Conservation (phyloP, 2,888 invertebrate genomes). For the Sisyra nigra region DNA sequence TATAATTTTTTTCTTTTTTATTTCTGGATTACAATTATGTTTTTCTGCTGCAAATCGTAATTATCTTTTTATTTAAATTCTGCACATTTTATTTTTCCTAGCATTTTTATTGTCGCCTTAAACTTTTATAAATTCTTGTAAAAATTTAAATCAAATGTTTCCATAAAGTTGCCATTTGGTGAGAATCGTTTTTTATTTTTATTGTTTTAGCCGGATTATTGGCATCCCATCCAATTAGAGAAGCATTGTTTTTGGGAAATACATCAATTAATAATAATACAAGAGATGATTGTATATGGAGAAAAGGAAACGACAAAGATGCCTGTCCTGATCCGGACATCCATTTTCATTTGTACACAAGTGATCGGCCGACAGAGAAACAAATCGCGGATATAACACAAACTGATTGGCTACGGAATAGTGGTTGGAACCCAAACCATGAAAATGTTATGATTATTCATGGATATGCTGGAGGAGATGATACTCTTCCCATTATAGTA, state of each 20-base stretch:
- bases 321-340: conserved; percentile 59
- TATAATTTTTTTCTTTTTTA: neutral
- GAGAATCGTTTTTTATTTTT: neutral
- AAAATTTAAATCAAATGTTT: neutral
- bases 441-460: conserved; percentile 57
- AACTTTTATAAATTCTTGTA: too few species aligned
- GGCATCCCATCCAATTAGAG: conserved; percentile 35
- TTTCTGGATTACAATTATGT: neutral
- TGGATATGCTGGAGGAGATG: conserved; percentile 65
- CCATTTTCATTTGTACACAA: conserved; percentile 44
- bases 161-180: neutral
- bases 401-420: conserved; percentile 58
- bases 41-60: neutral
- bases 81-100: too few species aligned
- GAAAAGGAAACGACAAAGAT: conserved; percentile 42
- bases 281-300: conserved; percentile 52
- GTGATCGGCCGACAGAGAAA: conserved; percentile 26
- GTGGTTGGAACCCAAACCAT: conserved; percentile 48
- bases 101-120: neutral
- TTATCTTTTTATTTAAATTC: neutral
- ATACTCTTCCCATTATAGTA: conserved; percentile 53
- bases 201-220: conserved; percentile 14
- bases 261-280: conserved; percentile 40
- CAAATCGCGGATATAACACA: conserved; percentile 34
- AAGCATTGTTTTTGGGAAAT: conserved; percentile 44